phyloP scores from a whole-genome alignment of 2,888 invertebrate genomes.

The Mallateleia sp. region DNA sequence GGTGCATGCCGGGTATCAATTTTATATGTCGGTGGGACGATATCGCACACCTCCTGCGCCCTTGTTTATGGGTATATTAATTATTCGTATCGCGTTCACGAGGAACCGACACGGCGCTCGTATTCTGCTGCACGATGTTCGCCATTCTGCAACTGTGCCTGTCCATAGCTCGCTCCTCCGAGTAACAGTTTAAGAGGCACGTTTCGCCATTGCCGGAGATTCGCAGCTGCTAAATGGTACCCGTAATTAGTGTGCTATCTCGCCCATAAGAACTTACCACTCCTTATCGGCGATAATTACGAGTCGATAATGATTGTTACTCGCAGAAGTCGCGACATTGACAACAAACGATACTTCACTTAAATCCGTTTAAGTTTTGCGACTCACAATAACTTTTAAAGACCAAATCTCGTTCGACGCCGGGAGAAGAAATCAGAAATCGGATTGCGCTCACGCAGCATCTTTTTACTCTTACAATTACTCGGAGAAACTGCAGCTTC shows the following conservation, averaged over 20 bases:
- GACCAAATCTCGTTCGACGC: not conserved
- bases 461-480: conserved; percentile 80
- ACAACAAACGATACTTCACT: conserved; percentile 1
- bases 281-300: conserved; percentile 24
- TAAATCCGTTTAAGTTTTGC: conserved; percentile 16
- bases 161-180: conserved; percentile 45
- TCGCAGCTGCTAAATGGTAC: conserved; percentile 62
- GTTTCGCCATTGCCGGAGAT: conserved; percentile 80
- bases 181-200: conserved; percentile 79
- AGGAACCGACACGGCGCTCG: conserved; percentile 80
- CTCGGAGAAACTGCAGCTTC: conserved; percentile 58
- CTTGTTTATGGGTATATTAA: conserved; percentile 89
- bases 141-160: conserved; percentile 69
- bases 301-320: conserved; percentile 35
- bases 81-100: conserved; percentile 88
- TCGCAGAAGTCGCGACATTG: not conserved
- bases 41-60: conserved; percentile 81
- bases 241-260: conserved; percentile 55
- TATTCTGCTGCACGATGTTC: conserved; percentile 79
- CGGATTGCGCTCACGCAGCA: conserved; percentile 46
- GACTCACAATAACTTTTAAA: conserved; percentile 23
- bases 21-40: conserved; percentile 86
- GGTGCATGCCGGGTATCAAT: conserved; percentile 86
- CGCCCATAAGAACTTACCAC: conserved; percentile 2
- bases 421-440: conserved; percentile 32